Evolutionary conservation across 2,888 invertebrate genomes (phyloP).

Genomic region (Drosophila nr. fundita): DNA sequence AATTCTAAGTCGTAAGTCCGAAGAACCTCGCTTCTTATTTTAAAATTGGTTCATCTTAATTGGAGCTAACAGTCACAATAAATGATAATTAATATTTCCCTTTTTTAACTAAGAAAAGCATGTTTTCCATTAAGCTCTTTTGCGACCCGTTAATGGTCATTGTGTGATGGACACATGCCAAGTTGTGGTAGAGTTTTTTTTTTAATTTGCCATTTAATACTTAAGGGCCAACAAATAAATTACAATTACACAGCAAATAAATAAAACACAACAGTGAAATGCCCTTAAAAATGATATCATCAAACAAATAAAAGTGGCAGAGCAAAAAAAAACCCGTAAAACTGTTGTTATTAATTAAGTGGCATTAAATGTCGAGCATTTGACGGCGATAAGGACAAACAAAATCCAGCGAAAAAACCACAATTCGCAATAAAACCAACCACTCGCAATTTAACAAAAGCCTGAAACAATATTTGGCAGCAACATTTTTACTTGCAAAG

Average conservation of each 20-base stretch:
- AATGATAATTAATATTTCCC: background rate
- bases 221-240: slow-evolving; percentile 63
- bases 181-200: slow-evolving; percentile 44
- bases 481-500: slow-evolving; percentile 38
- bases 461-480: slow-evolving; percentile 19
- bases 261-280: slow-evolving; percentile 24
- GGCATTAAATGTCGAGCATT: slow-evolving; percentile 58
- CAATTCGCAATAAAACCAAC: slow-evolving; percentile 23
- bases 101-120: background rate
- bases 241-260: slow-evolving; percentile 47
- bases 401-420: slow-evolving; percentile 9
- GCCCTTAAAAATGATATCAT: slow-evolving; percentile 45
- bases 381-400: slow-evolving; percentile 19
- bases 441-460: slow-evolving; percentile 2
- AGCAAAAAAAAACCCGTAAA: slow-evolving; percentile 39
- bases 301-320: slow-evolving; percentile 53
- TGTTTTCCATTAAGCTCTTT: slow-evolving; percentile 31
- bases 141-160: slow-evolving; percentile 38
- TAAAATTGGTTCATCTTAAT: background rate
- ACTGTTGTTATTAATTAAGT: slow-evolving; percentile 72
- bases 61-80: background rate
- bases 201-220: slow-evolving; percentile 64
- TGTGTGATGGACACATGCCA: slow-evolving; percentile 5
- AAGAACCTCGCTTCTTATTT: background rate
- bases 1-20: background rate